These are phyloP conservation scores for Sinocyclocheilus anophthalmus DNA, from an alignment of 2,113 vertebrate species.

Conservation along the genomic window DNA sequence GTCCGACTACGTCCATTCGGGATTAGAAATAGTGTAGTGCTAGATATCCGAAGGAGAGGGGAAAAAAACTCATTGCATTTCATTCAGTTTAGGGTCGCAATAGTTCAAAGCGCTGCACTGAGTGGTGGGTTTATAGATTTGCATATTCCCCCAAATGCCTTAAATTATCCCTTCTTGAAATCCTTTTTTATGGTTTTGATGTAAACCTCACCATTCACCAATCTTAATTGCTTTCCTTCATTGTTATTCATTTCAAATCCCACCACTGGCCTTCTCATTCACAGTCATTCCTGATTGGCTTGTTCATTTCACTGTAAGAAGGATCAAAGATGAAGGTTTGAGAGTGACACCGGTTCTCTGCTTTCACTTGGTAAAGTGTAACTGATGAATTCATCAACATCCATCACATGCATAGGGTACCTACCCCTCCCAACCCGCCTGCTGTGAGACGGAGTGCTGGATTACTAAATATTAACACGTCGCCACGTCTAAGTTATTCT, in stretches of 20 bases:
- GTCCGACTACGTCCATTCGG: not conserved
- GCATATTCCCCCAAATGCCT: constrained; percentile 43
- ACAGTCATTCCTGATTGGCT: constrained; percentile 27
- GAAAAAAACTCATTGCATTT: not conserved
- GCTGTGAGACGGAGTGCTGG: constrained; percentile 9
- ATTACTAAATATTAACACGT: constrained; percentile 70
- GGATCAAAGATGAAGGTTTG: constrained; percentile 50
- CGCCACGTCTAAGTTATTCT: constrained; percentile 58
- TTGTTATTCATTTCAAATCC: constrained; percentile 39
- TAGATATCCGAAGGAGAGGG: not conserved
- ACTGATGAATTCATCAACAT: constrained; percentile 61
- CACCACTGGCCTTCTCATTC: constrained; percentile 30
- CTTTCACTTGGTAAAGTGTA: constrained; percentile 57
- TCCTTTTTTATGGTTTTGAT: constrained; percentile 46
- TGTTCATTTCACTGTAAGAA: constrained; percentile 40
- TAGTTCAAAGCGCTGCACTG: constrained; percentile 25
- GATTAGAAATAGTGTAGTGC: constrained; percentile 5
- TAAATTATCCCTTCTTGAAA: constrained; percentile 50
- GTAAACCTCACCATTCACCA: constrained; percentile 32
- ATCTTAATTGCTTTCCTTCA: constrained; percentile 37
- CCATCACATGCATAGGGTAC: not conserved
- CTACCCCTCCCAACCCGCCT: constrained; percentile 22
- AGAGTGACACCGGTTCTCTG: constrained; percentile 15
- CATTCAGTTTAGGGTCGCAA: constrained; percentile 25
- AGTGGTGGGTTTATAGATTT: constrained; percentile 47